phyloP scores from a whole-genome alignment of 2,888 invertebrate species.

The Hypomecis punctinalis region DNA sequence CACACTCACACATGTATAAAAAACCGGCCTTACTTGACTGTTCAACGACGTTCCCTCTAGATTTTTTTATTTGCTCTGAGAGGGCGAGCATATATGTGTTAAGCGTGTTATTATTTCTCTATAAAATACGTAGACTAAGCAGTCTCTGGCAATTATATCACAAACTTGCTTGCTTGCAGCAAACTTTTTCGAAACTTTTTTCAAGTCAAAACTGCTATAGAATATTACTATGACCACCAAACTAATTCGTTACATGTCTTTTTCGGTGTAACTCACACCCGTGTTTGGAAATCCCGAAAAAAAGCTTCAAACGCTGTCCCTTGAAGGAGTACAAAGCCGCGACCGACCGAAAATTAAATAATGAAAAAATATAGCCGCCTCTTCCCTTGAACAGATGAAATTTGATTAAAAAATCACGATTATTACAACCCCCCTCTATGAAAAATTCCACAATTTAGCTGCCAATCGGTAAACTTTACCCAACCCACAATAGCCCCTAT shows the following conservation, averaged over 20 bases:
- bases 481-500: conserved; percentile 47
- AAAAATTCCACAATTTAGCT: conserved; percentile 55
- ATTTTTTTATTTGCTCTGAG: too few species aligned
- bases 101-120: too few species aligned
- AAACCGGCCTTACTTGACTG: too few species aligned
- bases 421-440: conserved; percentile 80
- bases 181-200: too few species aligned
- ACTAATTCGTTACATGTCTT: background rate
- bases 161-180: too few species aligned
- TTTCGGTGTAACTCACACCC: conserved; percentile 56
- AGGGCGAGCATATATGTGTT: too few species aligned
- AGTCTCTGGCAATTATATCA: too few species aligned
- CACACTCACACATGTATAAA: too few species aligned
- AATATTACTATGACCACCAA: too few species aligned
- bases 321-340: conserved; percentile 77
- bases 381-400: conserved; percentile 84
- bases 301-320: conserved; percentile 81
- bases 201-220: too few species aligned
- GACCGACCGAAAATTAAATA: conserved; percentile 84
- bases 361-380: conserved; percentile 84
- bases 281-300: conserved; percentile 66
- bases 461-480: conserved; percentile 26
- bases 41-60: too few species aligned
- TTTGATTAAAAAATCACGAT: conserved; percentile 87
- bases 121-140: too few species aligned